Conservation (phyloP, 2,797 vertebrate species). For the Malacoraja senta region DNA sequence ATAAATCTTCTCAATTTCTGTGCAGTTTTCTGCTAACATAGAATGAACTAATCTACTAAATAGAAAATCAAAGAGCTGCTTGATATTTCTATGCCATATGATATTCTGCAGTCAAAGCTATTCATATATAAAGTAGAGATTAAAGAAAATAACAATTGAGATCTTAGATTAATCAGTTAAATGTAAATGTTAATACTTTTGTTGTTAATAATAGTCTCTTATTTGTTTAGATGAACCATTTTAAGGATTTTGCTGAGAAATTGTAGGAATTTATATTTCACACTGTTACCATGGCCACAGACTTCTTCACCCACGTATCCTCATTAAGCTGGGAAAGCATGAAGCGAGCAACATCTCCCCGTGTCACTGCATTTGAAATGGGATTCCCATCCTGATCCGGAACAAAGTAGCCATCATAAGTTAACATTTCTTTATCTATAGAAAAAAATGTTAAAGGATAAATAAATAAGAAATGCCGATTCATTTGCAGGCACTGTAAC, state of each 20-base stretch:
- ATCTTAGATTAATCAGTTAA: not conserved
- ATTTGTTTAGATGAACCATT: not conserved
- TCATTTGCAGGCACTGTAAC: not conserved
- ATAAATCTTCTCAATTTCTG: not conserved
- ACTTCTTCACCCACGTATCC: slow-evolving; percentile 60
- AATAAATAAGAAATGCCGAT: not conserved
- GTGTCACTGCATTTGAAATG: slow-evolving; percentile 46
- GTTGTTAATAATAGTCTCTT: not conserved
- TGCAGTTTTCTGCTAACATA: not conserved
- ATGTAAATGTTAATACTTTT: not conserved
- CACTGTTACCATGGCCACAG: slow-evolving; percentile 59
- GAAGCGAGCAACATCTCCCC: slow-evolving; percentile 62
- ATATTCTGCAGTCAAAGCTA: not conserved
- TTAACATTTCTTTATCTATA: slow-evolving; percentile 62
- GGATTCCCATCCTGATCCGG: slow-evolving; percentile 50
- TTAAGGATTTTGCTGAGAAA: not conserved
- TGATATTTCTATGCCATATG: not conserved
- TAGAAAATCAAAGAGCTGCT: not conserved
- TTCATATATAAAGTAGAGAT: not conserved
- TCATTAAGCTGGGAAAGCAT: slow-evolving; percentile 61
- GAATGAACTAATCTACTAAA: not conserved
- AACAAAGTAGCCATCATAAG: slow-evolving; percentile 62
- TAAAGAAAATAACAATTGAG: not conserved
- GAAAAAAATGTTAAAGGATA: slow-evolving; percentile 35
- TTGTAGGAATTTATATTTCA: slow-evolving; percentile 32